Evolutionary conservation across 2,797 vertebrate genomes (phyloP).

Genomic region (Bradypodion ventrale): DNA sequence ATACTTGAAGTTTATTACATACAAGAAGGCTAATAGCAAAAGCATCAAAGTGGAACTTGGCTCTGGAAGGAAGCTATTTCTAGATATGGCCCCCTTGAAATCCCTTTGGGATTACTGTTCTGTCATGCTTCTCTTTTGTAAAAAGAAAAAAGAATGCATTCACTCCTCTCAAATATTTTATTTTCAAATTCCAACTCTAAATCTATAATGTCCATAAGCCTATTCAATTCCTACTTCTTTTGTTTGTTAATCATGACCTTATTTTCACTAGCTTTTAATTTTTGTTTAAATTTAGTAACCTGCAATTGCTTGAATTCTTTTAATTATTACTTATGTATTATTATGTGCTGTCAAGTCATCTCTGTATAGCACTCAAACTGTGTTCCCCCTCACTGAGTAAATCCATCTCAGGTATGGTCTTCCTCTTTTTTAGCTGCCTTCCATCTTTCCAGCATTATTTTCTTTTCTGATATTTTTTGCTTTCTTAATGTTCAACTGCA

Average conservation of each 20-base stretch:
- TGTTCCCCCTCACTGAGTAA: no score
- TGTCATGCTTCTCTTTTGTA: neutral
- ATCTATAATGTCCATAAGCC: neutral
- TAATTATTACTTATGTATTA: no score
- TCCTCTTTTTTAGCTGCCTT: no score
- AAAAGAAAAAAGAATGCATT: neutral
- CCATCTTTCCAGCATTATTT: no score
- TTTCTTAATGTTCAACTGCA: no score
- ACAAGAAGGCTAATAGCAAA: slow-evolving; percentile 53
- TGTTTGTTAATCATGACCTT: neutral
- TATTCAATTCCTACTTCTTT: neutral
- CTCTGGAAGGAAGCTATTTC: neutral
- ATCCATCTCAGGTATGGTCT: no score
- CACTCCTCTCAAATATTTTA: neutral
- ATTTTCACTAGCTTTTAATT: neutral
- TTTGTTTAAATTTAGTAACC: neutral
- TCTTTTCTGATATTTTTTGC: no score
- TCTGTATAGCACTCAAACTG: no score
- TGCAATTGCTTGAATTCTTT: no score
- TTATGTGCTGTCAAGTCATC: no score
- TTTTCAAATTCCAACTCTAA: neutral
- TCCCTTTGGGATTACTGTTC: neutral
- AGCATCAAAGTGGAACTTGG: slow-evolving; percentile 36
- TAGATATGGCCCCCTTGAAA: neutral
- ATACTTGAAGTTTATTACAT: slow-evolving; percentile 63